A percentile compares a stretch with the other conserved stretches of the same genome.
These are phyloP conservation scores for Sparus aurata DNA, from an alignment of 2,797 vertebrate genomes.

Conservation along the genomic window DNA sequence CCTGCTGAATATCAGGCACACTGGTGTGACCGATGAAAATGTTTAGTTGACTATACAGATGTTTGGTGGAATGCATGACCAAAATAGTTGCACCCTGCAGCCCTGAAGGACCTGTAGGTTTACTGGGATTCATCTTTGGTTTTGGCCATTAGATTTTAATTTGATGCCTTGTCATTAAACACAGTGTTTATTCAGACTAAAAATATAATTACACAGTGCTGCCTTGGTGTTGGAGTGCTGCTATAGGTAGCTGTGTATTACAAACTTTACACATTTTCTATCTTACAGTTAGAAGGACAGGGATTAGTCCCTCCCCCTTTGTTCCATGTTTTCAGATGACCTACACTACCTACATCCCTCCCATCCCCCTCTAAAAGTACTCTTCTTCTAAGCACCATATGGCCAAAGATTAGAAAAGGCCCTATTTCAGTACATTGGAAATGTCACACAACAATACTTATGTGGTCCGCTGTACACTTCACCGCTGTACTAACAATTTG, in stretches of 20 bases:
- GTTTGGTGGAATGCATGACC: no score
- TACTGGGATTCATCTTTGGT: neutral
- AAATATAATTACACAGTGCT: neutral
- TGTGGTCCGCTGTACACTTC: neutral
- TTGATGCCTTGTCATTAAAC: neutral
- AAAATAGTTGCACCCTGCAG: no score
- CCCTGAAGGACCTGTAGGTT: neutral
- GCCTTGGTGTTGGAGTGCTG: neutral
- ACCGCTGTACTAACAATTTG: no score
- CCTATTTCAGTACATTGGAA: slow-evolving; percentile 57
- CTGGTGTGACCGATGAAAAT: no score
- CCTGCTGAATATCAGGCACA: no score
- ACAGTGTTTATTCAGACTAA: neutral
- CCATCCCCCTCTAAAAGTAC: slow-evolving; percentile 49
- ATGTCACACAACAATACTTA: slow-evolving; percentile 28
- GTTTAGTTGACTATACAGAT: no score
- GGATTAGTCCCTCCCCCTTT: slow-evolving; percentile 62
- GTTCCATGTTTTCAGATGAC: slow-evolving; percentile 66
- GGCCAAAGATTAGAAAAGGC: slow-evolving; percentile 76
- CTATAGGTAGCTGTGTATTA: neutral
- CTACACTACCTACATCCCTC: slow-evolving; percentile 55
- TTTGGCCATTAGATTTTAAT: neutral
- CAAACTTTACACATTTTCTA: neutral
- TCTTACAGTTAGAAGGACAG: slow-evolving; percentile 17
- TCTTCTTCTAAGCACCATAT: slow-evolving; percentile 72